Conservation (phyloP, 2,113 vertebrate genomes). For the Bucco capensis region DNA sequence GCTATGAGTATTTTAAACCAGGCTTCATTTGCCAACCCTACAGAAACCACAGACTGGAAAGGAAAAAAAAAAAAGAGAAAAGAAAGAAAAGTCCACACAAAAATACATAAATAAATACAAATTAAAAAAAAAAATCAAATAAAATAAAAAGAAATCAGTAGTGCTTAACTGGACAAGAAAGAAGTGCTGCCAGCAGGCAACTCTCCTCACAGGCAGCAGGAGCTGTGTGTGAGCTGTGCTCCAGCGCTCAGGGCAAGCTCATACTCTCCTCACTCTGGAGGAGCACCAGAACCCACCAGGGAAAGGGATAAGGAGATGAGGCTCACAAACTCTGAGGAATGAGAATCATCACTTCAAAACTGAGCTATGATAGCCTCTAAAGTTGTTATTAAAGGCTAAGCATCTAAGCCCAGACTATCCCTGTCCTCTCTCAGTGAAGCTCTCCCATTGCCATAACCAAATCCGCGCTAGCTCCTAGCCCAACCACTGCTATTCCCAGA, state of each 20-base stretch:
- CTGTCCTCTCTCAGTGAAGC: not conserved
- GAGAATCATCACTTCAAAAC: not conserved
- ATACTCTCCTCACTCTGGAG: not conserved
- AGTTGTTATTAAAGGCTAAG: not conserved
- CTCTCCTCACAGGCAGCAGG: not conserved
- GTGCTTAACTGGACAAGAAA: not conserved
- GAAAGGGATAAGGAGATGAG: not conserved
- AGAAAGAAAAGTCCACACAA: not conserved
- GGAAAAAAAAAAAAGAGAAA: not conserved
- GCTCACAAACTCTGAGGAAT: accelerated
- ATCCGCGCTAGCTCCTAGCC: not conserved
- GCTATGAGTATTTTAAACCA: not conserved
- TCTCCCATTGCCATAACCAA: not conserved
- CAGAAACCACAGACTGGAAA: not conserved
- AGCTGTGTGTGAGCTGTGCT: not conserved
- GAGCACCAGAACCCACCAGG: not conserved
- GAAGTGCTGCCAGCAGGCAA: not conserved
- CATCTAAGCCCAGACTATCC: accelerated
- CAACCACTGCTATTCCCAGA: not conserved
- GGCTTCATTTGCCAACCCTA: not conserved
- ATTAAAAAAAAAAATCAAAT: not conserved
- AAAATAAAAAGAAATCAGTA: not conserved
- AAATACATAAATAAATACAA: not conserved
- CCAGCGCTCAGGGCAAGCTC: not conserved
- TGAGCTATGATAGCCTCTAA: not conserved